Percentiles rank a stretch among this genome's conserved stretches.
Conservation (phyloP, 2,888 invertebrate species). For the Yponomeuta plumbellus region DNA sequence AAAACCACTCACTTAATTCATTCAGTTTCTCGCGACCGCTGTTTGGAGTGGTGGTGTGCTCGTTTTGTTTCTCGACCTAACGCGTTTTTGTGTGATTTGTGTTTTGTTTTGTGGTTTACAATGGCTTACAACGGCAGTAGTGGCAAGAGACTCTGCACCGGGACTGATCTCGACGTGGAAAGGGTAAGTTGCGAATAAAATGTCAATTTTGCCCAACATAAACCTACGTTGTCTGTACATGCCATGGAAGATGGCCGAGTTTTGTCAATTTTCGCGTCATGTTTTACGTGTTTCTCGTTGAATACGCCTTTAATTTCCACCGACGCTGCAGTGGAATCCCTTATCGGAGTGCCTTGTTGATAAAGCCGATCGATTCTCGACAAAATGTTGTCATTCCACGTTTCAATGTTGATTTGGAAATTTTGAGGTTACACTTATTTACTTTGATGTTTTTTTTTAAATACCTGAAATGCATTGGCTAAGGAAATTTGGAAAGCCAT, state of each 20-base stretch:
- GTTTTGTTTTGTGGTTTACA: slow-evolving; percentile 78
- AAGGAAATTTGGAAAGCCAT: not conserved
- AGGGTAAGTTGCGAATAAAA: slow-evolving; percentile 53
- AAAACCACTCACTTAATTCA: slow-evolving; percentile 43
- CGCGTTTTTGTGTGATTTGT: slow-evolving; percentile 74
- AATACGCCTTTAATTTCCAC: slow-evolving; percentile 4
- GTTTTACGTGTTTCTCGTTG: slow-evolving; percentile 42
- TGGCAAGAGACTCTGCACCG: slow-evolving; percentile 73
- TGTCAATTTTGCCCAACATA: slow-evolving; percentile 40
- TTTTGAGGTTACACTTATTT: slow-evolving; percentile 61
- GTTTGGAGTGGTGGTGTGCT: slow-evolving; percentile 38
- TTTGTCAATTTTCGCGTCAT: slow-evolving; percentile 56
- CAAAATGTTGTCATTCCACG: slow-evolving; percentile 50
- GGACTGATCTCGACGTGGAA: slow-evolving; percentile 70
- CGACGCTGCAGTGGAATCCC: not conserved
- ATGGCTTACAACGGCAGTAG: slow-evolving; percentile 85
- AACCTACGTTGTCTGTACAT: slow-evolving; percentile 37
- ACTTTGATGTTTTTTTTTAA: not conserved
- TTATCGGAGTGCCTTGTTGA: not conserved
- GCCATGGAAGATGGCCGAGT: slow-evolving; percentile 71
- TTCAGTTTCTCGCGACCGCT: slow-evolving; percentile 55
- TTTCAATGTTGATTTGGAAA: slow-evolving; percentile 60
- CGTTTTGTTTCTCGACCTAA: slow-evolving; percentile 41
- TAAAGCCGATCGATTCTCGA: not conserved
- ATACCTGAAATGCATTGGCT: not conserved